These are phyloP conservation scores for Muscicapa adusta DNA, from an alignment of 2,113 vertebrate species.

Conservation along the genomic window DNA sequence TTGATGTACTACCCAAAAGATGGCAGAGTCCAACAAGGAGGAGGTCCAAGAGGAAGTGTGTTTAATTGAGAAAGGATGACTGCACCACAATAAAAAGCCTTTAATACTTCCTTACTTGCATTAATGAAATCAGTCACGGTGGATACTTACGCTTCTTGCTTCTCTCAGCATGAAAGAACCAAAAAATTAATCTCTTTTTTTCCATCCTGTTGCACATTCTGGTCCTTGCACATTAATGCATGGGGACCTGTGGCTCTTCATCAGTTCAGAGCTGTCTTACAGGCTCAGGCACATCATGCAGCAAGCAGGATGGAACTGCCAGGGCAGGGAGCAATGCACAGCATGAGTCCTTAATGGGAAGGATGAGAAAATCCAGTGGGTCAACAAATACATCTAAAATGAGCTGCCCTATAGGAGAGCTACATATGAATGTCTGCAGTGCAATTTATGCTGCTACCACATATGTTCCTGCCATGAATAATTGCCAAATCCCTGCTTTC, in stretches of 20 bases:
- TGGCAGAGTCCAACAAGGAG: background rate
- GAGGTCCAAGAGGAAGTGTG: background rate
- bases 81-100: background rate
- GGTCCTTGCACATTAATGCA: background rate
- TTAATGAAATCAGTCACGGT: background rate
- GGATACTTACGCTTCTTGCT: background rate
- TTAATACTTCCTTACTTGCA: background rate
- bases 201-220: background rate
- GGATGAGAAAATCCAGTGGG: background rate
- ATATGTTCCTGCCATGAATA: background rate
- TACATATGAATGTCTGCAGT: background rate
- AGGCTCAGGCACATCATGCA: background rate
- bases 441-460: background rate
- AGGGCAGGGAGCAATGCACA: background rate
- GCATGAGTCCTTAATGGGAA: background rate
- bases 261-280: background rate
- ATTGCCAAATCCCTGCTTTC: accelerated
- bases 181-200: background rate
- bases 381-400: background rate
- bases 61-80: slow-evolving; percentile 1
- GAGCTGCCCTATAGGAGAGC: background rate
- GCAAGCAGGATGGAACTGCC: background rate
- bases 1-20: slow-evolving; percentile 3
- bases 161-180: background rate
- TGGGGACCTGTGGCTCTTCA: background rate